phyloP scores from a whole-genome alignment of 2,888 invertebrate species.

The Sinodicranocentrus sp. region DNA sequence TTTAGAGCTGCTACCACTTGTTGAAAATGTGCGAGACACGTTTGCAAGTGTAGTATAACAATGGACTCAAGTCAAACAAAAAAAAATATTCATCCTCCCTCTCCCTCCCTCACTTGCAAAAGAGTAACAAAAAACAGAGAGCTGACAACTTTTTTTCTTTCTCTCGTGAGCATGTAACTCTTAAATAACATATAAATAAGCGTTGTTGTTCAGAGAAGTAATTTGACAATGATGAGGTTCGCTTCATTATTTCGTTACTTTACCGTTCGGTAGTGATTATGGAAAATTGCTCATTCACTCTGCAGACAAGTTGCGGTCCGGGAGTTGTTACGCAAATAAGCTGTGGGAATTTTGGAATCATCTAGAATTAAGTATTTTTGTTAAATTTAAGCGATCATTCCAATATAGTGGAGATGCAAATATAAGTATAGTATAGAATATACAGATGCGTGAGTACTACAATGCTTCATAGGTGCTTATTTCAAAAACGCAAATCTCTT shows the following conservation, averaged over 20 bases:
- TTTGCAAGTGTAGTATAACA: conserved; percentile 14
- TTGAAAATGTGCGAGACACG: conserved; percentile 16
- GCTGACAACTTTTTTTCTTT: conserved; percentile 16
- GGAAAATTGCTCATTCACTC: conserved; percentile 26
- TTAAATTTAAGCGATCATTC: no score
- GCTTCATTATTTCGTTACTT: conserved; percentile 30
- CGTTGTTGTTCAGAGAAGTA: not conserved
- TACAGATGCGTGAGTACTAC: no score
- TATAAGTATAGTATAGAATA: no score
- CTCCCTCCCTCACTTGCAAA: conserved; percentile 2
- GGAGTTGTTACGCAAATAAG: not conserved
- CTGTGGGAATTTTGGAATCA: no score
- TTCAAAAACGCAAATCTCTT: no score
- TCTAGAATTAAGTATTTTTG: no score
- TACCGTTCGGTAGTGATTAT: conserved; percentile 22
- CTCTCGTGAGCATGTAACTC: not conserved
- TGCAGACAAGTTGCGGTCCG: not conserved
- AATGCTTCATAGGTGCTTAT: no score
- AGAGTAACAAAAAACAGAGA: not conserved
- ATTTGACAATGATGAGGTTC: conserved; percentile 32
- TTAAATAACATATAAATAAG: not conserved
- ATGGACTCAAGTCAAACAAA: conserved; percentile 12
- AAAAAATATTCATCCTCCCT: conserved; percentile 3
- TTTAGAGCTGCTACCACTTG: not conserved
- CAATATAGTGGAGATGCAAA: no score